A percentile compares a stretch with the other conserved stretches of the same genome.
phyloP scores from a whole-genome alignment of 1,140 invertebrate species.

The Acarapis woodi region DNA sequence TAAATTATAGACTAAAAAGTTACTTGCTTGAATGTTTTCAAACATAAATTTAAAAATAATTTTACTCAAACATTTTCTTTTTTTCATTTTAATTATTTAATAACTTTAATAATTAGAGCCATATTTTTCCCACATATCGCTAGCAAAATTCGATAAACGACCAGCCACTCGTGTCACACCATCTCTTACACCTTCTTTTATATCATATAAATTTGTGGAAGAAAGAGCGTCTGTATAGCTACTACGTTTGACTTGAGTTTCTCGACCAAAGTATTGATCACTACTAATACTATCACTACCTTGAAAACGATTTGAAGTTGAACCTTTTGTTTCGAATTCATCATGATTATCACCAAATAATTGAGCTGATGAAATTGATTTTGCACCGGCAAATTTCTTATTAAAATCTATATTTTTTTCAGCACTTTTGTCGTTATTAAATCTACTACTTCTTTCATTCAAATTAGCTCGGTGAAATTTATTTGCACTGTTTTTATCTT shows the following conservation, averaged over 20 bases:
- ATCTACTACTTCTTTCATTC: too few species aligned
- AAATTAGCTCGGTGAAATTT: too few species aligned
- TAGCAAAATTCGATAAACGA: slow-evolving; percentile 65
- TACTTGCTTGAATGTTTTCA: too few species aligned
- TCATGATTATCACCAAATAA: slow-evolving; percentile 56
- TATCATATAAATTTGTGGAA: slow-evolving; percentile 47
- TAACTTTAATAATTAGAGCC: slow-evolving; percentile 35
- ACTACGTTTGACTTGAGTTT: slow-evolving; percentile 2
- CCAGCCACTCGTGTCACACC: slow-evolving; percentile 89
- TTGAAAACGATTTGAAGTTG: slow-evolving; percentile 43
- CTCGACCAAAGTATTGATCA: slow-evolving; percentile 63
- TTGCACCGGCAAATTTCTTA: slow-evolving; percentile 81
- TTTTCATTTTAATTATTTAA: neutral
- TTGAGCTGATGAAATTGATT: slow-evolving; percentile 89
- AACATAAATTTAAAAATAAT: neutral
- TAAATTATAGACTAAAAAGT: too few species aligned
- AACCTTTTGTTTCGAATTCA: too few species aligned
- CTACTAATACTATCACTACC: slow-evolving; percentile 79
- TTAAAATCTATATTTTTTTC: slow-evolving; percentile 57
- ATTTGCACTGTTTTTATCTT: too few species aligned
- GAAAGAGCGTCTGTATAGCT: slow-evolving; percentile 1
- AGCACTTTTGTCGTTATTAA: too few species aligned
- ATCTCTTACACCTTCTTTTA: slow-evolving; percentile 78
- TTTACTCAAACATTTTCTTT: neutral
- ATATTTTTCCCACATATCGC: slow-evolving; percentile 82